Percentiles rank a stretch among this genome's conserved stretches.
phyloP scores from a whole-genome alignment of 2,888 invertebrate genomes.

The Aproaerema taeniolella region DNA sequence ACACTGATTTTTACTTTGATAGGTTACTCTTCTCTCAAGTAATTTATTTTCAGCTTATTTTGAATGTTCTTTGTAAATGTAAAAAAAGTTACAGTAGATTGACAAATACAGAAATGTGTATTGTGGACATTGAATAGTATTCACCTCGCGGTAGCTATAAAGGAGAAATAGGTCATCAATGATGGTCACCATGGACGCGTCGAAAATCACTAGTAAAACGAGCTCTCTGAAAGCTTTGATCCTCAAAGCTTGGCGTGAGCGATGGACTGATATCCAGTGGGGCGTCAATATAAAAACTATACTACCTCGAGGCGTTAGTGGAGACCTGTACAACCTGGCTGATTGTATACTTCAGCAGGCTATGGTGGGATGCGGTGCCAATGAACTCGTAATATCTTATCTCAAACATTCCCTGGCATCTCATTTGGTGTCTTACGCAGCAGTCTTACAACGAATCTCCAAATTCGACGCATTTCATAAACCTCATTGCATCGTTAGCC shows the following conservation, averaged over 20 bases:
- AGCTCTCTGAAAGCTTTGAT: constrained; percentile 88
- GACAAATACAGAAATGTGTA: too few species aligned
- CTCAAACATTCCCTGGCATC: constrained; percentile 94
- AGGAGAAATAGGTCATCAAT: not conserved
- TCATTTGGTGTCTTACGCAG: constrained; percentile 93
- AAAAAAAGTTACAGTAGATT: too few species aligned
- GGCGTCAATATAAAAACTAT: constrained; percentile 97
- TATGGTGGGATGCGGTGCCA: constrained; percentile 94
- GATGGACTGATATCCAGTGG: constrained; percentile 98
- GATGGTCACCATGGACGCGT: constrained; percentile 79
- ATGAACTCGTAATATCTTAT: constrained; percentile 93
- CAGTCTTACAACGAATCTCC: constrained; percentile 91
- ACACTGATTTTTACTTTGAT: too few species aligned
- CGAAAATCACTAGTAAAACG: constrained; percentile 89
- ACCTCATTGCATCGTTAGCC: constrained; percentile 90
- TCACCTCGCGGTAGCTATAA: too few species aligned
- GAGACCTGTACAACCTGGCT: constrained; percentile 94
- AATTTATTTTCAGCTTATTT: too few species aligned
- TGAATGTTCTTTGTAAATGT: too few species aligned
- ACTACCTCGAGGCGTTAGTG: constrained; percentile 91
- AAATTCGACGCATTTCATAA: constrained; percentile 93
- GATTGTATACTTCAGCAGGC: constrained; percentile 97
- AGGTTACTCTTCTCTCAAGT: too few species aligned
- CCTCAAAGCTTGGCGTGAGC: constrained; percentile 93
- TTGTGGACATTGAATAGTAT: too few species aligned